Evolutionary conservation across 2,113 vertebrate species (phyloP).

Genomic region (Podilymbus podiceps): DNA sequence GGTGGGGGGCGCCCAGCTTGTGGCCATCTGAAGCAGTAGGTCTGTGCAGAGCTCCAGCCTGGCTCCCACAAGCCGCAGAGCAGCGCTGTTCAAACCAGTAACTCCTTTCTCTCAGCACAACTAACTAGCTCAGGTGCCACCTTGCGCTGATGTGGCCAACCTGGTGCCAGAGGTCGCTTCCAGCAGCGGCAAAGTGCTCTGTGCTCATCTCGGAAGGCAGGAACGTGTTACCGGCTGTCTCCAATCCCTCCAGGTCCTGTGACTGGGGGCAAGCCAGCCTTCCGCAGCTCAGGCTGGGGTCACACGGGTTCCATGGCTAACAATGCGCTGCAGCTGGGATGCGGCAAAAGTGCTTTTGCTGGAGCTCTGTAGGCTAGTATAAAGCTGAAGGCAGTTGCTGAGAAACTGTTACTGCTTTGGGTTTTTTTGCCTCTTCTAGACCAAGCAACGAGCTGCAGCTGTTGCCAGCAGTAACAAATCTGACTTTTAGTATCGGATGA

Average conservation of each 20-base stretch:
- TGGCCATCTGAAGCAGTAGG: background rate
- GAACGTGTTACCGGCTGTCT: background rate
- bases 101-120: background rate
- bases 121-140: background rate
- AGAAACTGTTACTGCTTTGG: background rate
- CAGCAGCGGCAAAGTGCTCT: accelerated
- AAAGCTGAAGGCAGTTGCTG: background rate
- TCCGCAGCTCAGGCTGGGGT: background rate
- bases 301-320: background rate
- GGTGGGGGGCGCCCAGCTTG: background rate
- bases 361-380: background rate
- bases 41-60: background rate
- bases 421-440: background rate
- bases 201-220: background rate
- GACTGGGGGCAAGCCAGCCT: background rate
- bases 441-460: background rate
- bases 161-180: background rate
- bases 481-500: background rate
- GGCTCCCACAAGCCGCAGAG: background rate
- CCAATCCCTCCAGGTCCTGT: background rate
- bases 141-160: too few relatives aligned
- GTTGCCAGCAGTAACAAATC: background rate
- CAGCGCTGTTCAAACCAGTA: accelerated
- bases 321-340: background rate
- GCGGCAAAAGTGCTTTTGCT: background rate